Evolutionary conservation across 2,797 vertebrate genomes (phyloP).

Genomic region (Distichodus sexfasciatus): DNA sequence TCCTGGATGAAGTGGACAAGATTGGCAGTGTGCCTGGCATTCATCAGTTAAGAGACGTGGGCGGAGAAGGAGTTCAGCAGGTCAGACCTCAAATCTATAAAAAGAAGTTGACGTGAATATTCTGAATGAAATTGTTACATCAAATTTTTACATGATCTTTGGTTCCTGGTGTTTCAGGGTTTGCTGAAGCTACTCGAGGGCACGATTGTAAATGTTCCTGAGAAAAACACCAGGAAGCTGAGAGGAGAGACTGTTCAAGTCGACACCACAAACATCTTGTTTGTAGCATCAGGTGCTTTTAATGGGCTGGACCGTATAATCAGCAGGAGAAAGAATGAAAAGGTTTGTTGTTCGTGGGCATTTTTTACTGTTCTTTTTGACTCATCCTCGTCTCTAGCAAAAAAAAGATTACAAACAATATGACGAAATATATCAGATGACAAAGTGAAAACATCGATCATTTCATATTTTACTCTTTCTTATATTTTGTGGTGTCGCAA

Average conservation of each 20-base stretch:
- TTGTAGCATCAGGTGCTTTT: conserved; percentile 96
- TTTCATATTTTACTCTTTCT: not conserved
- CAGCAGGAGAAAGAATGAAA: conserved; percentile 97
- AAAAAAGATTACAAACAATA: too few relatives aligned
- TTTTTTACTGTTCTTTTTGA: not conserved
- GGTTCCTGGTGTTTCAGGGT: conserved; percentile 72
- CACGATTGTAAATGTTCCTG: conserved; percentile 95
- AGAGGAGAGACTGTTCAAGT: conserved; percentile 97
- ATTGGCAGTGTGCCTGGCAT: conserved; percentile 99
- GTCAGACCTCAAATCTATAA: conserved; percentile 74
- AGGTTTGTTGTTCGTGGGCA: conserved; percentile 63
- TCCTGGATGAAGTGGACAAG: conserved; percentile 99
- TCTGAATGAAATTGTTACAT: too few relatives aligned
- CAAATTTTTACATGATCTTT: too few relatives aligned
- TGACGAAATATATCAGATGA: too few relatives aligned
- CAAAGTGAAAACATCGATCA: too few relatives aligned
- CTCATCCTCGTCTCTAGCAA: too few relatives aligned
- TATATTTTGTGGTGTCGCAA: too few relatives aligned
- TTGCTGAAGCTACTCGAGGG: conserved; percentile 96
- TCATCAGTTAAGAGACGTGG: conserved; percentile 96
- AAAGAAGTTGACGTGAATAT: too few relatives aligned
- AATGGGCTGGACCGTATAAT: conserved; percentile 97
- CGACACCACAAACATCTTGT: conserved; percentile 96
- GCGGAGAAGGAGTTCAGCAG: conserved; percentile 98
- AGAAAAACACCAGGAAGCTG: conserved; percentile 97